Conservation (phyloP, 2,888 invertebrate species). For the Drosophila austrosaltans region DNA sequence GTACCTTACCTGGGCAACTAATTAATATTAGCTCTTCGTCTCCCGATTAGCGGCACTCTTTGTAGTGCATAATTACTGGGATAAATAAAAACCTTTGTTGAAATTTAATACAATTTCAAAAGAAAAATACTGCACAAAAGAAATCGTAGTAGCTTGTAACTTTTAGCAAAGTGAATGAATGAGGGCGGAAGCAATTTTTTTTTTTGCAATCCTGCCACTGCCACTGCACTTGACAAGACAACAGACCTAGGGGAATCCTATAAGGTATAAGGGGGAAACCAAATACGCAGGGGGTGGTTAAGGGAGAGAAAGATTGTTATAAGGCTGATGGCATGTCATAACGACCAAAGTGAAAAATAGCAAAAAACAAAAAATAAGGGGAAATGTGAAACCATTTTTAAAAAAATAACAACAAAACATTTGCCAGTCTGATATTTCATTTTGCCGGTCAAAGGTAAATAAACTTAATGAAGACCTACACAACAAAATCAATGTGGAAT, state of each 20-base stretch:
- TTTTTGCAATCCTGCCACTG: constrained; percentile 47
- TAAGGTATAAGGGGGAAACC: neutral
- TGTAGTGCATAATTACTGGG: constrained; percentile 33
- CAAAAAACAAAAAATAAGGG: constrained; percentile 11
- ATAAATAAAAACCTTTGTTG: constrained; percentile 53
- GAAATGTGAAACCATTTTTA: constrained; percentile 62
- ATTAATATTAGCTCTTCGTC: constrained; percentile 34
- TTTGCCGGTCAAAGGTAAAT: constrained; percentile 23
- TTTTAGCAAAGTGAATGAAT: constrained; percentile 17
- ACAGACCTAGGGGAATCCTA: constrained; percentile 1
- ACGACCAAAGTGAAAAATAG: constrained; percentile 46
- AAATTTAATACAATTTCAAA: constrained; percentile 70
- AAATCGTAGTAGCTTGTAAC: constrained; percentile 46
- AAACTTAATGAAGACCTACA: constrained; percentile 28
- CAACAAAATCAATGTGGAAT: constrained; percentile 13
- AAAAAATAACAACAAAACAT: neutral
- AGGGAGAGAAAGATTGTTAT: constrained; percentile 7
- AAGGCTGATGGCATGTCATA: constrained; percentile 47
- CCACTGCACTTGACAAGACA: constrained; percentile 45
- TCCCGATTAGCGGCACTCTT: constrained; percentile 66
- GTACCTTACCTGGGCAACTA: constrained; percentile 11
- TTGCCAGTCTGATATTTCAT: constrained; percentile 12
- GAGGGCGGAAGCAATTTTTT: constrained; percentile 48
- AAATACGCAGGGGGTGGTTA: neutral
- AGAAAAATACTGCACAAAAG: constrained; percentile 36